Evolutionary conservation across 2,888 invertebrate species (phyloP).

Genomic region (Sipha maydis): DNA sequence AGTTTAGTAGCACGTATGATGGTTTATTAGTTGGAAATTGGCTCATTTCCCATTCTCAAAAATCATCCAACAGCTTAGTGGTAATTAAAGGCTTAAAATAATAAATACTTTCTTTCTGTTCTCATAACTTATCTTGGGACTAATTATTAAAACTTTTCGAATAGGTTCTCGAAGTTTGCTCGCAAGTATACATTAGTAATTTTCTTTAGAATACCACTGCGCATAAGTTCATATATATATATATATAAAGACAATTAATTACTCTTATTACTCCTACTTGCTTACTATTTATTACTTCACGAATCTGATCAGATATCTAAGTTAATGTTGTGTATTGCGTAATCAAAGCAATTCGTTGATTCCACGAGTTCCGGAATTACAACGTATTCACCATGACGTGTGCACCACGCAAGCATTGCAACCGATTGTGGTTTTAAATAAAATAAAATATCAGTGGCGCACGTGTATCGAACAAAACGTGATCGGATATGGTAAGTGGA

Average conservation of each 20-base stretch:
- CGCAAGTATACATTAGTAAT: not conserved
- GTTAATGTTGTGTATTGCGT: too few relatives aligned
- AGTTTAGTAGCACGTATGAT: not conserved
- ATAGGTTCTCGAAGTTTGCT: not conserved
- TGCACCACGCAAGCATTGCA: too few relatives aligned
- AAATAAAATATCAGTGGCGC: too few relatives aligned
- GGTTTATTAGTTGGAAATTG: conserved; percentile 21
- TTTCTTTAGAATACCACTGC: not conserved
- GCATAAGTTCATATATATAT: not conserved
- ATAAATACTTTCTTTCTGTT: conserved; percentile 3
- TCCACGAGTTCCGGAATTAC: too few relatives aligned
- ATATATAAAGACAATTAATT: not conserved
- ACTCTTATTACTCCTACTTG: too few relatives aligned
- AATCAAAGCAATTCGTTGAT: too few relatives aligned
- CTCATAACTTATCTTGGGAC: conserved; percentile 10
- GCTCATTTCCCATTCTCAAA: conserved; percentile 30
- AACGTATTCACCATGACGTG: too few relatives aligned
- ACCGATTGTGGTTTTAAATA: too few relatives aligned
- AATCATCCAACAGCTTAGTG: conserved; percentile 11
- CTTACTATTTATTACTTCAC: too few relatives aligned
- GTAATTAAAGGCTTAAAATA: conserved; percentile 50
- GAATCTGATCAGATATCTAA: not conserved
- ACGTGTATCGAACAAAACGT: too few relatives aligned
- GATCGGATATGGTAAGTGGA: too few relatives aligned
- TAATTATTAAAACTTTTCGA: conserved; percentile 33